Conservation (phyloP, 2,113 vertebrate genomes). For the Cochlearius cochlearius region DNA sequence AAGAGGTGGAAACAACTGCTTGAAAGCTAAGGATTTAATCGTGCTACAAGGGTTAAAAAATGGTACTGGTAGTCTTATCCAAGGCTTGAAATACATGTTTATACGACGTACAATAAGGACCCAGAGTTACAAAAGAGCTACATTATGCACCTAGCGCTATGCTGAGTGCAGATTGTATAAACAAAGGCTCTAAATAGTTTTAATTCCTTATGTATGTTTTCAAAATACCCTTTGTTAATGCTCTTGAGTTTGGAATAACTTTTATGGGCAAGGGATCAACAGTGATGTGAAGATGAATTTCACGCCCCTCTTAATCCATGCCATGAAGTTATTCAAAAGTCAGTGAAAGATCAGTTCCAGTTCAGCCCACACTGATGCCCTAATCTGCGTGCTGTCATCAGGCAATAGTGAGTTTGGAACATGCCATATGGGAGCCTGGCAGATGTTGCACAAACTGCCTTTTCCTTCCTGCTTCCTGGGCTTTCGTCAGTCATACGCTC, state of each 20-base stretch:
- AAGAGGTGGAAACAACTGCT: background rate
- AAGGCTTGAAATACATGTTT: background rate
- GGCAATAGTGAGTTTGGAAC: slow-evolving; percentile 46
- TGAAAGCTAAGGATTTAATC: background rate
- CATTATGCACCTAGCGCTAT: background rate
- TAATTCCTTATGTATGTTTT: slow-evolving; percentile 4
- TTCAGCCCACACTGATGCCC: slow-evolving; percentile 44
- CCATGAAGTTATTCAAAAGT: slow-evolving; percentile 51
- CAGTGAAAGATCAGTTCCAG: slow-evolving; percentile 63
- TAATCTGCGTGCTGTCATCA: slow-evolving; percentile 64
- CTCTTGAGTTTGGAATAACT: slow-evolving; percentile 43
- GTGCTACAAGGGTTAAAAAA: background rate
- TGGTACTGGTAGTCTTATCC: background rate
- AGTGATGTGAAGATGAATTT: slow-evolving; percentile 52
- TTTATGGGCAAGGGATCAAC: slow-evolving; percentile 4
- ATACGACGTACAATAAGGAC: background rate
- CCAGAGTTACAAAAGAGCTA: background rate
- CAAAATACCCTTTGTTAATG: slow-evolving; percentile 15
- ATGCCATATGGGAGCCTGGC: slow-evolving; percentile 42
- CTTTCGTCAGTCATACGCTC: background rate
- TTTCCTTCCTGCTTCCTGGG: slow-evolving; percentile 46
- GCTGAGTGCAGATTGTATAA: background rate
- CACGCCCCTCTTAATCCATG: background rate
- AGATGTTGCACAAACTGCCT: slow-evolving; percentile 45
- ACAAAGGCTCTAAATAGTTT: slow-evolving; percentile 12